Evolutionary conservation across 1,140 invertebrate genomes (phyloP).

Genomic region (Bombus confusus): DNA sequence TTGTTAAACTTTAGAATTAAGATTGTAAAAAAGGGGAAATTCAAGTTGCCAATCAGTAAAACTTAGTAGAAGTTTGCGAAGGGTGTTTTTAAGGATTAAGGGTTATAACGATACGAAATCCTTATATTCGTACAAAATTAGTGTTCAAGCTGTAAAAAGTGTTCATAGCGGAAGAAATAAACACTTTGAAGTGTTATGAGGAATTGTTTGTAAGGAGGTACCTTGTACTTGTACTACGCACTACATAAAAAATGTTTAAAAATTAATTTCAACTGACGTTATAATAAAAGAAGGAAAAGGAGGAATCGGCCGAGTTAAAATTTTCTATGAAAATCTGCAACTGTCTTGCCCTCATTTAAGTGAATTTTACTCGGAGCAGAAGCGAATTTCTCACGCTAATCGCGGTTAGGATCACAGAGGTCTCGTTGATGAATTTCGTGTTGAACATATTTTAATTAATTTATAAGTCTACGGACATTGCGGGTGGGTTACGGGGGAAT

Average conservation of each 20-base stretch:
- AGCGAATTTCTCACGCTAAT: conserved; percentile 65
- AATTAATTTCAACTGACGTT: not conserved
- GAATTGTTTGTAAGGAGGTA: conserved; percentile 32
- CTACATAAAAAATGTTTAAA: not conserved
- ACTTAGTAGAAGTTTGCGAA: conserved; percentile 29
- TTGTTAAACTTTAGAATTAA: conserved; percentile 70
- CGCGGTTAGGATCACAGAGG: conserved; percentile 56
- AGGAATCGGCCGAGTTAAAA: not conserved
- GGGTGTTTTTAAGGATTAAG: conserved; percentile 25
- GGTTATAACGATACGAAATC: conserved; percentile 19
- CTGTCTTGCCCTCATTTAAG: conserved; percentile 30
- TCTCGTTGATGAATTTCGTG: conserved; percentile 61
- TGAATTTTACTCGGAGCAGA: conserved; percentile 4
- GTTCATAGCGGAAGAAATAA: conserved; percentile 52
- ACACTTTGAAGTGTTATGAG: conserved; percentile 31
- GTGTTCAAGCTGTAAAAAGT: conserved; percentile 69
- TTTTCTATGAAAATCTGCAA: conserved; percentile 40
- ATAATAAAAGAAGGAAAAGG: not conserved
- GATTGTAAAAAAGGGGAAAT: conserved; percentile 64
- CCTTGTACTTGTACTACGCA: conserved; percentile 27
- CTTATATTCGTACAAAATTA: conserved; percentile 67
- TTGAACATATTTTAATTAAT: conserved; percentile 64
- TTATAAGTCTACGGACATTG: conserved; percentile 50
- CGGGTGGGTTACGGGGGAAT: conserved; percentile 33
- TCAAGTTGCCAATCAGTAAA: conserved; percentile 64